Evolutionary conservation across 2,113 vertebrate genomes (phyloP), one percentile per base, ranked within the genome.

Genomic region (Vidua macroura): DNA sequence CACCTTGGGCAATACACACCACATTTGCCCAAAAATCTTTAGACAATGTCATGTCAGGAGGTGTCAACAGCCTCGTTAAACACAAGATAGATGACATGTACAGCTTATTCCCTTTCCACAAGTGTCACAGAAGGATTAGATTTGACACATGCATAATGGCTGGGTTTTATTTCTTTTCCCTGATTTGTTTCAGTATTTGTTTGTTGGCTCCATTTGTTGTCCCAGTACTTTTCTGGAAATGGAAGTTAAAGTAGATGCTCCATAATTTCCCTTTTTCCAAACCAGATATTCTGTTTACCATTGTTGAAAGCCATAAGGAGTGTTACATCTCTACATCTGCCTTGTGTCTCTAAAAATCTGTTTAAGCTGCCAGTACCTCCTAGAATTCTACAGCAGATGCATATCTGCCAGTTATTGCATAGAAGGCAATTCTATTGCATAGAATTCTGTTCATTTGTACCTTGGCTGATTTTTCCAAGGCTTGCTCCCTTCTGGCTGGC

Each of bases 41-140:
- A 53, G 78, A 59, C 77, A 88, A 39, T 66, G n/a, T 56, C 12
- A 0, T 91, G 66, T 90, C 90, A 89, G 80, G 48, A 28, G 9
- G 79, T 85, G 88, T 96, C 90, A 96, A 73, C 95, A 95, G 87
- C 66, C 70, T 76, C 52, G 1, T 93, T 91, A 94, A 83, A 68
- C 0, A 4, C 63, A 88, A 94, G 85, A 95, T 51, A 11, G 63
- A 93, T 80, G 85, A 58, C 63, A 76, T 24, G 55, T 68, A 35
- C 56, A 82, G 77, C 44, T 86, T 48, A 91, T 92, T 92, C 51
- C 82, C 85, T 52, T 79, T 16, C 90, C 88, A 69, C 70, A 85
- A 90, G 75, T 86, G 72, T 39, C 79, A 77, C 95, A 92, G 82
- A 95, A 95, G 85, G 88, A 88, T 94, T 96, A 27, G n/a, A 88